Evolutionary conservation across 2,797 vertebrate species (phyloP).

Genomic region (Lateolabrax maculatus): DNA sequence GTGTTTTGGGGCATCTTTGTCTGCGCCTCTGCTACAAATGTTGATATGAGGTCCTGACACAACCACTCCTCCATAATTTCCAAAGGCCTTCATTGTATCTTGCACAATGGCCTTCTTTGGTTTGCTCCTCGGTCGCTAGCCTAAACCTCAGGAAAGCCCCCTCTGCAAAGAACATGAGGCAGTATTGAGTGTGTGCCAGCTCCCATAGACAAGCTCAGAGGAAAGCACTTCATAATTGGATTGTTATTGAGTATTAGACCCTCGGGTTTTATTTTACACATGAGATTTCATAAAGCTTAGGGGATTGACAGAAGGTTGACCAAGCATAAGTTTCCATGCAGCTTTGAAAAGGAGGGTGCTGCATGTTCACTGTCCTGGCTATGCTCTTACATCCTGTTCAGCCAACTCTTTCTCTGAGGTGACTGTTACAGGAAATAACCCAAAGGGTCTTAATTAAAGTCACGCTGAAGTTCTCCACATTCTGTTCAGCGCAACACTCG

Average conservation of each 20-base stretch:
- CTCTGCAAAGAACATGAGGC: slow-evolving; percentile 54
- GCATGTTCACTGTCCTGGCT: slow-evolving; percentile 23
- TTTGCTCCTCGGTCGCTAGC: slow-evolving; percentile 41
- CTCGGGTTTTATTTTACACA: slow-evolving; percentile 46
- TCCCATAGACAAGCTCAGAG: slow-evolving; percentile 54
- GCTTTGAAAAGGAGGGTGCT: slow-evolving; percentile 40
- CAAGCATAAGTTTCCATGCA: slow-evolving; percentile 36
- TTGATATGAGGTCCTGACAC: slow-evolving; percentile 69
- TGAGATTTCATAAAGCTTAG: slow-evolving; percentile 39
- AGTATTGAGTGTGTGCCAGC: slow-evolving; percentile 66
- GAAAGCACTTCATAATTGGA: slow-evolving; percentile 61
- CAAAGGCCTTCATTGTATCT: slow-evolving; percentile 79
- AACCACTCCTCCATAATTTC: slow-evolving; percentile 67
- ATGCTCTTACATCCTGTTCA: slow-evolving; percentile 57
- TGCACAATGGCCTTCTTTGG: slow-evolving; percentile 77
- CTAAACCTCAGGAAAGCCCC: slow-evolving; percentile 74
- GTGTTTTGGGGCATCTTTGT: slow-evolving; percentile 53
- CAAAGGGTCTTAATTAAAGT: slow-evolving; percentile 66
- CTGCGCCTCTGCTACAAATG: slow-evolving; percentile 56
- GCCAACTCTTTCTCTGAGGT: slow-evolving; percentile 26
- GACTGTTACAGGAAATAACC: slow-evolving; percentile 59
- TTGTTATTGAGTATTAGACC: slow-evolving; percentile 56
- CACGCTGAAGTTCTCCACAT: slow-evolving; percentile 45
- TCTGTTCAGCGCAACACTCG: slow-evolving; percentile 12
- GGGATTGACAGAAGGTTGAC: slow-evolving; percentile 33